phyloP scores from a whole-genome alignment of 2,113 vertebrate species.

The Pedionomus torquatus region DNA sequence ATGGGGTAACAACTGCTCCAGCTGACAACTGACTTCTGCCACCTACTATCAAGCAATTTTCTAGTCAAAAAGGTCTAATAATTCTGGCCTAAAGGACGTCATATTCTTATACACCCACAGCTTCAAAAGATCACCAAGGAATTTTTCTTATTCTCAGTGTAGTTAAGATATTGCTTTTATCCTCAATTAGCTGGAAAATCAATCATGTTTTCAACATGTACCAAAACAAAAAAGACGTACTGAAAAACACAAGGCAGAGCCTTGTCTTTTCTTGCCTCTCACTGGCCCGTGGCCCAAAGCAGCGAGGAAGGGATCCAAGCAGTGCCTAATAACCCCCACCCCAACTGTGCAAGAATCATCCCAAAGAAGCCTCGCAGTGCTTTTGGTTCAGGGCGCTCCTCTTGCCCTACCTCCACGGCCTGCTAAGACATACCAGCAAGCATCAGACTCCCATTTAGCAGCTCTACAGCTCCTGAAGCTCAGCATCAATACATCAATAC shows the following conservation, averaged over 20 bases:
- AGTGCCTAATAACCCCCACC: neutral
- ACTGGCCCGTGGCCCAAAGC: slow-evolving; percentile 19
- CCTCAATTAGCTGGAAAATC: neutral
- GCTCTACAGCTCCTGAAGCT: neutral
- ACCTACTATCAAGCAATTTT: neutral
- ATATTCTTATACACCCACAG: neutral
- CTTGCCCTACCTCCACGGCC: neutral
- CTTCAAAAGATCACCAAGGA: neutral
- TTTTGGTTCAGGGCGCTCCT: slow-evolving; percentile 16
- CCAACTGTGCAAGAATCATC: neutral
- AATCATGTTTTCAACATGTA: slow-evolving; percentile 21
- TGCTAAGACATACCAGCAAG: neutral
- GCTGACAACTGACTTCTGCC: neutral
- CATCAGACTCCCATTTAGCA: neutral
- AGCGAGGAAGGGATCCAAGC: slow-evolving; percentile 36
- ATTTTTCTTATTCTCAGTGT: neutral
- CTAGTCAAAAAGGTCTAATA: neutral
- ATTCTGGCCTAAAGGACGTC: neutral
- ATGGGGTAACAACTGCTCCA: neutral
- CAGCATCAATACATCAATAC: neutral
- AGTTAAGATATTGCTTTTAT: neutral
- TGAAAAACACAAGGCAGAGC: neutral
- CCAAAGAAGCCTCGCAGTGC: neutral
- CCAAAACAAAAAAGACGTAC: neutral
- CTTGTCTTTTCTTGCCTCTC: slow-evolving; percentile 11